Evolutionary conservation across 1,140 invertebrate genomes (phyloP).

Genomic region (Bombus ignitus): DNA sequence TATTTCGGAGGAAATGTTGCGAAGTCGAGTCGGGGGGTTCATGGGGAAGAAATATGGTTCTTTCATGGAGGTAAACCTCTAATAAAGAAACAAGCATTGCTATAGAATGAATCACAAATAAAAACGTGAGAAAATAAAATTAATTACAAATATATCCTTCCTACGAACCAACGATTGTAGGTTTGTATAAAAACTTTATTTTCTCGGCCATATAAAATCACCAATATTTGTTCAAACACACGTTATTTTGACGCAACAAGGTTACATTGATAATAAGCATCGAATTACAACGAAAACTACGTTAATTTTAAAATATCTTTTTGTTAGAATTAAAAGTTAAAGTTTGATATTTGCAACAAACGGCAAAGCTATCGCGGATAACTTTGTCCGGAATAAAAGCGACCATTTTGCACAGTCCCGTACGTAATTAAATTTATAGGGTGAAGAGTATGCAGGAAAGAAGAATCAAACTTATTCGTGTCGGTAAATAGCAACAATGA

Average conservation of each 20-base stretch:
- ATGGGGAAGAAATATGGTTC: not conserved
- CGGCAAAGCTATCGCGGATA: constrained; percentile 4
- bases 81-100: not conserved
- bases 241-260: constrained; percentile 56
- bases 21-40: no score
- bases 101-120: not conserved
- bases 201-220: constrained; percentile 67
- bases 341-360: constrained; percentile 22
- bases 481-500: not conserved
- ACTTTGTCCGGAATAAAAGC: constrained; percentile 12
- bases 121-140: not conserved
- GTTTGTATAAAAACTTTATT: constrained; percentile 68
- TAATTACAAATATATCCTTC: not conserved
- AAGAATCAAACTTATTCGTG: constrained; percentile 3
- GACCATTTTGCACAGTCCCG: constrained; percentile 45
- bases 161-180: not conserved
- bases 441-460: constrained; percentile 23
- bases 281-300: constrained; percentile 47
- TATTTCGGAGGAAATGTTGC: not conserved
- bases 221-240: constrained; percentile 64
- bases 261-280: constrained; percentile 59
- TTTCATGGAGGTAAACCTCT: not conserved
- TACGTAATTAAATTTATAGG: constrained; percentile 8
- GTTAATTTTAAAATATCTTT: constrained; percentile 38
- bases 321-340: constrained; percentile 30